Evolutionary conservation across 2,113 vertebrate genomes (phyloP), one percentile per base, ranked within the genome.

Genomic region (Oophaga pumilio): DNA sequence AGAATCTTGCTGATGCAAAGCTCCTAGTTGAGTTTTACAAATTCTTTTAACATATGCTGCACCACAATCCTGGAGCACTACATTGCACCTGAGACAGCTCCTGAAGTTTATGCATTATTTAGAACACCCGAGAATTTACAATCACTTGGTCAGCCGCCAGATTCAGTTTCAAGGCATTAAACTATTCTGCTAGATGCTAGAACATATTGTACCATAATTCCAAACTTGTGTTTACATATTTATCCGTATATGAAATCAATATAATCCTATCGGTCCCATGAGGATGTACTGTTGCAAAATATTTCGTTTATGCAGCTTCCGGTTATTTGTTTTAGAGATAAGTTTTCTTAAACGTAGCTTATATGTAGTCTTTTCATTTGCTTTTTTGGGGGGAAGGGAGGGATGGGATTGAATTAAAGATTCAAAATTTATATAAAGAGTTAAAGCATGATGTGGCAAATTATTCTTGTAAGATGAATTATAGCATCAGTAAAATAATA

Each of bases 151-250:
- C 33, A 15, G 14, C 6, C 3, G 68, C 68, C 68, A 71, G 28
- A 33, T 71, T 33, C 15, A 71, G 68, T 33, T 71, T 17, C 14
- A 71, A 71, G 28, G 13, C 28, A 71, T 33, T 33, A 71, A 71
- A 33, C 6, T 33, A 33, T 71, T 33, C 68, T 71, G 68, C 24
- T 69, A 69, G 24, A 33, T 71, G 28, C 28, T 33, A 33, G 28
- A 71, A 71, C 68, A 71, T 71, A 71, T 71, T 71, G 68, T 71
- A 71, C 68, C 68, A 71, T 11, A 71, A 6, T 33, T 33, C 68
- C 28, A 71, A 71, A 71, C 26, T 33, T 17, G 28, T 13, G 24
- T 28, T 71, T 71, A 71, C 28, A 17, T 33, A 71, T 2, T 71
- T 33, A 17, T 6, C 68, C 17, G 68, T 33, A 18, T 17, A 71